Conservation (phyloP, 2,888 invertebrate species). For the Folsomia candida region DNA sequence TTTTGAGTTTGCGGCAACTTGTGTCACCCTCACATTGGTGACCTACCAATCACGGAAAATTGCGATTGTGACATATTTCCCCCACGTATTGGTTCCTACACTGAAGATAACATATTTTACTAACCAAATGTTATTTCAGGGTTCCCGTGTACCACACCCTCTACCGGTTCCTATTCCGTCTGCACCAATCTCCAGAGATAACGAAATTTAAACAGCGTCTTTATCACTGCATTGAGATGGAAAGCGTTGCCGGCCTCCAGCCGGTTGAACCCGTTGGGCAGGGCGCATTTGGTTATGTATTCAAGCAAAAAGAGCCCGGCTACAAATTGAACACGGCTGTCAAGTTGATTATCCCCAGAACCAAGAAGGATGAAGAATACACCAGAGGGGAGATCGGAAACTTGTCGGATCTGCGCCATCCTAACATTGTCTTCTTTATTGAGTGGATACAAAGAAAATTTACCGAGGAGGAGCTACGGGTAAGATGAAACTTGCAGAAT, state of each 20-base stretch:
- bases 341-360: neutral
- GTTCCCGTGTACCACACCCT: neutral
- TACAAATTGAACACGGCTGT: neutral
- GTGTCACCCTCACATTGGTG: no score
- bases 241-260: neutral
- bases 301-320: neutral
- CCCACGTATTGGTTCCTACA: no score
- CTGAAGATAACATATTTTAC: no score
- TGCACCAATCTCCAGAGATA: neutral
- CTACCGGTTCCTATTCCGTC: neutral
- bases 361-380: neutral
- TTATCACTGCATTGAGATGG: neutral
- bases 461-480: neutral
- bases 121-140: no score
- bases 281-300: neutral
- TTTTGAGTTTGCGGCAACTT: no score
- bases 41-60: no score
- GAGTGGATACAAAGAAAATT: neutral
- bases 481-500: no score
- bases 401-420: neutral
- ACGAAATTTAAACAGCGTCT: neutral
- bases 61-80: no score
- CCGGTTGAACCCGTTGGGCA: neutral
- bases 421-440: neutral
- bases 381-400: neutral